Conservation (phyloP, 2,797 vertebrate species). For the Holocentrus rufus region DNA sequence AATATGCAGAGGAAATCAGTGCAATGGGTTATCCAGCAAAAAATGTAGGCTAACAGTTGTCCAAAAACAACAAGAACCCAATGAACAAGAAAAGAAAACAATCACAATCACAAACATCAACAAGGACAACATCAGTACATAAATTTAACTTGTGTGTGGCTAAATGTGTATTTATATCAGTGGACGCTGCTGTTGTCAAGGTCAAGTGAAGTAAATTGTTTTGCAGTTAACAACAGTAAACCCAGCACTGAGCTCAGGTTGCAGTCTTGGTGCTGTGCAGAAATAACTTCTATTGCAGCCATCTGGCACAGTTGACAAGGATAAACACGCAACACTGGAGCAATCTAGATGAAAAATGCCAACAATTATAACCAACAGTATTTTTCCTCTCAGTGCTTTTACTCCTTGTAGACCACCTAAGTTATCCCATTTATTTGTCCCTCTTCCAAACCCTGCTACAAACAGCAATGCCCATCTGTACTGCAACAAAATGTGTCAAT, state of each 20-base stretch:
- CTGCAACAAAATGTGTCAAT: slow-evolving; percentile 1
- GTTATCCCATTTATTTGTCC: neutral
- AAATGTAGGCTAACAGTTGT: neutral
- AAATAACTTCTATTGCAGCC: slow-evolving; percentile 42
- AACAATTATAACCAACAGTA: slow-evolving; percentile 27
- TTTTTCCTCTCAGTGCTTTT: slow-evolving; percentile 29
- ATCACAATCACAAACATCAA: slow-evolving; percentile 24
- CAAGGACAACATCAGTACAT: slow-evolving; percentile 40
- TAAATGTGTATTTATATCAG: slow-evolving; percentile 8
- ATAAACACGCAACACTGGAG: slow-evolving; percentile 30
- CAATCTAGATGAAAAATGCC: slow-evolving; percentile 31
- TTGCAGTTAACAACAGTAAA: slow-evolving; percentile 35
- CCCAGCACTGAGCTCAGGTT: slow-evolving; percentile 29
- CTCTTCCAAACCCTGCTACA: slow-evolving; percentile 13
- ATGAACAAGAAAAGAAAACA: neutral
- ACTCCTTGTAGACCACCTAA: slow-evolving; percentile 6
- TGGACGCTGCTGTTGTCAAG: slow-evolving; percentile 17
- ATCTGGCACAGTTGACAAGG: slow-evolving; percentile 15
- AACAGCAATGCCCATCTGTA: neutral
- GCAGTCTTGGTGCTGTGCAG: slow-evolving; percentile 20
- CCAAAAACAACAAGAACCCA: neutral
- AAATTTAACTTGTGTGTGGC: slow-evolving; percentile 25
- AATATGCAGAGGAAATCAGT: slow-evolving; percentile 30
- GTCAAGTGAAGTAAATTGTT: slow-evolving; percentile 23
- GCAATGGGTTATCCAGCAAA: slow-evolving; percentile 21